Evolutionary conservation across 2,113 vertebrate species (phyloP).

Genomic region (Mellivora capensis): DNA sequence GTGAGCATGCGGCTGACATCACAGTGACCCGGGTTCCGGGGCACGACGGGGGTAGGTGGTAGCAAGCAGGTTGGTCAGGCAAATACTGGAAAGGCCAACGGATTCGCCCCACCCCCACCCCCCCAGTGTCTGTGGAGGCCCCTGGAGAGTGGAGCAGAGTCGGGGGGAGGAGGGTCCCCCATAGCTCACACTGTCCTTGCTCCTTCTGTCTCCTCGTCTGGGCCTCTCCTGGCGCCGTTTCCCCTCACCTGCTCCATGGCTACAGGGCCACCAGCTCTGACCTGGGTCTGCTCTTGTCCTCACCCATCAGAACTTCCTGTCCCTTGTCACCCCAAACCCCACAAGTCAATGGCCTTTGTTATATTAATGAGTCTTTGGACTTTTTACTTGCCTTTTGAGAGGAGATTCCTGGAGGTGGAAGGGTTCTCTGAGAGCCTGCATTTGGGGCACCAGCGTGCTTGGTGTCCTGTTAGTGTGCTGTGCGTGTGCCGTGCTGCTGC

Average conservation of each 20-base stretch:
- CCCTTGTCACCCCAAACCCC: neutral
- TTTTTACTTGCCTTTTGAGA: neutral
- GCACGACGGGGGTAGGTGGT: neutral
- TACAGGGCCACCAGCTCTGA: neutral
- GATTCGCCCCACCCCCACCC: neutral
- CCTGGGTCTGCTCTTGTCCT: neutral
- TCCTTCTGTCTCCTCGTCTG: neutral
- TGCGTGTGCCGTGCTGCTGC: no score
- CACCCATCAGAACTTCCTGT: no score
- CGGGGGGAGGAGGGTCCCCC: neutral
- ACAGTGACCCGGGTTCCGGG: neutral
- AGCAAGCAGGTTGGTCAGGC: neutral
- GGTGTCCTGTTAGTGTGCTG: no score
- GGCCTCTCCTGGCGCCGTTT: neutral
- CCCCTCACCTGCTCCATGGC: neutral
- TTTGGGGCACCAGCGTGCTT: no score
- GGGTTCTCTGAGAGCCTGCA: neutral
- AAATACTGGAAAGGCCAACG: neutral
- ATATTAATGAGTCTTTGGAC: neutral
- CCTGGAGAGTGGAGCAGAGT: neutral
- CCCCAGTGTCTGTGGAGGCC: neutral
- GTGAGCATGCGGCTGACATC: fast-evolving
- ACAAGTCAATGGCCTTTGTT: neutral
- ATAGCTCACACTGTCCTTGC: neutral
- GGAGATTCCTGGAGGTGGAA: neutral